Base-by-base conservation (phyloP, 2,113 vertebrate species). In the Chionomys nivalis region DNA sequence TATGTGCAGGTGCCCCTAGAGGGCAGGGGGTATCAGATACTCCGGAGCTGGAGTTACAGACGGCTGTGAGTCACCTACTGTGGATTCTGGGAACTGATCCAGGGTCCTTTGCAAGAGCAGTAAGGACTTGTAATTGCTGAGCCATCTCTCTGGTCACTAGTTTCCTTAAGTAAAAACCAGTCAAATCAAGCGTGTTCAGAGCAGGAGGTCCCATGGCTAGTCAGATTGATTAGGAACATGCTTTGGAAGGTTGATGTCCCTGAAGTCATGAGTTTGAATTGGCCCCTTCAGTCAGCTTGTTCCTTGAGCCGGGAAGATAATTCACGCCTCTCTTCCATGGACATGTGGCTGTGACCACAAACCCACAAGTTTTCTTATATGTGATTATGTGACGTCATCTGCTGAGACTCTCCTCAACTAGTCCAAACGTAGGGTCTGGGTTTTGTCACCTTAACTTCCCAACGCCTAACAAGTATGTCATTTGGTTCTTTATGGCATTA, bases 251-350 rank as follows among this genome's bases (percentile, higher is more conserved):
- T 19, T 0, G 52, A 19, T 77, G 31, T 76, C 36, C 28, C 49
- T 87, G 68, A 47, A 76, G 91, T 85, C 31, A 55, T 76, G 49
- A 91, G 36, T 96, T 95, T 86, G 89, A 94, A 61, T 93, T 76
- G 6, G 16, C 82, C 31, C 13, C 19, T 68, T 75, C 33, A 44
- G 63, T 93, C 81, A 94, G 4, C 66, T 92, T 70, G 23, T 58
- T 86, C 39, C 39, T 87, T 68, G 77, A 88, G 24, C 65, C 28
- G 17, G 61, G 73, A 89, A 70, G 78, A 85, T 87, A 65, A 87
- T 61, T 77, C n/a, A 52, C 68, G 77, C 76, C 36, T 96, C 4
- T 94, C 55, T 95, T 65, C 82, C 42, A 49, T 78, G 16, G 42
- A 36, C 14, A 92, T 95, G 86, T 76, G 55, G 76, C 75, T 82